These are phyloP conservation scores for Dione vanillae DNA, from an alignment of 2,888 invertebrate species.

Conservation along the genomic window DNA sequence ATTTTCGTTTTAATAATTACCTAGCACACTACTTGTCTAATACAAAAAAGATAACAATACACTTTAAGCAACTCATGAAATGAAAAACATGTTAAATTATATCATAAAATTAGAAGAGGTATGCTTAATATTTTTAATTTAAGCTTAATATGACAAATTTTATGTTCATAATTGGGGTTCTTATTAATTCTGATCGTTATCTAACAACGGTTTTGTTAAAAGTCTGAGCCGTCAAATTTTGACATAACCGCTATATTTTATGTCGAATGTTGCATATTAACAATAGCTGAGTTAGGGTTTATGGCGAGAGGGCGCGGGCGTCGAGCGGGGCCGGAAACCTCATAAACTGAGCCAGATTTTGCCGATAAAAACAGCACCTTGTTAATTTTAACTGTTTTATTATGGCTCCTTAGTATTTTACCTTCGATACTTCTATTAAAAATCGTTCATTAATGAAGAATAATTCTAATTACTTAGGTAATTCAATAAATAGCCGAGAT, in stretches of 20 bases:
- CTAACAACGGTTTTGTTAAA: constrained; percentile 44
- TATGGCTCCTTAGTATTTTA: constrained; percentile 72
- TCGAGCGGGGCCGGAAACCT: constrained; percentile 72
- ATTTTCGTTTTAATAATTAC: neutral
- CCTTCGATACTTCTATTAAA: constrained; percentile 59
- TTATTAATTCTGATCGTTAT: constrained; percentile 45
- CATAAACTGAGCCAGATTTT: constrained; percentile 76
- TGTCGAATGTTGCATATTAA: constrained; percentile 62
- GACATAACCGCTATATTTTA: constrained; percentile 67
- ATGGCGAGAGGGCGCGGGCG: constrained; percentile 58
- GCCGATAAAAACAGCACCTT: constrained; percentile 78
- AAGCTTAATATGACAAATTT: constrained; percentile 38
- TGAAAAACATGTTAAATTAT: constrained; percentile 17
- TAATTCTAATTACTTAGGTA: constrained; percentile 27
- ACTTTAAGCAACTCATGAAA: neutral
- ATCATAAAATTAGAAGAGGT: constrained; percentile 4
- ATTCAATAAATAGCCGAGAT: constrained; percentile 27
- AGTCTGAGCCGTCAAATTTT: constrained; percentile 57
- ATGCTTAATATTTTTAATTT: constrained; percentile 17
- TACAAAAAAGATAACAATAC: neutral
- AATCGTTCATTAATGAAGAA: constrained; percentile 48
- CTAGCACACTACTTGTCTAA: neutral
- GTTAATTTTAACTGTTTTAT: constrained; percentile 79
- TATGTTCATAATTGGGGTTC: constrained; percentile 35
- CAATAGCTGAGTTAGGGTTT: constrained; percentile 63